Conservation (phyloP, 2,797 vertebrate genomes). For the Oreonectes daqikongensis region DNA sequence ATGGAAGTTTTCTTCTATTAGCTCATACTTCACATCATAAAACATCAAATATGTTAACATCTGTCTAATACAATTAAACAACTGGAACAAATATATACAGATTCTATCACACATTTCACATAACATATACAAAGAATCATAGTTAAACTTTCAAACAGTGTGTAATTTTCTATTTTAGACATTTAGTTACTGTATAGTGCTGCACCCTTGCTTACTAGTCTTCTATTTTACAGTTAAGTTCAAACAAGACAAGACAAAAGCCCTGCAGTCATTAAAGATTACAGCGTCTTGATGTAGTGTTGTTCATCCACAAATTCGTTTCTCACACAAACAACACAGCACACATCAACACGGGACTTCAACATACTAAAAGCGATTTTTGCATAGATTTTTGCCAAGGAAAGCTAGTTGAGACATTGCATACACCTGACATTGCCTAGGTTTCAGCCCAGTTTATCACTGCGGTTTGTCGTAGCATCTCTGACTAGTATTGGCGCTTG, state of each 20-base stretch:
- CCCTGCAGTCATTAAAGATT: not conserved
- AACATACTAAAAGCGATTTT: not conserved
- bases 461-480: not conserved
- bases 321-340: not conserved
- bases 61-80: not conserved
- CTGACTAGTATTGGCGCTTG: not conserved
- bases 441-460: not conserved
- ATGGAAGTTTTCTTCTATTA: not conserved
- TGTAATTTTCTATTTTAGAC: not conserved
- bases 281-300: not conserved
- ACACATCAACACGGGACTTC: not conserved
- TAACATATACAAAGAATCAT: not conserved
- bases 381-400: not conserved
- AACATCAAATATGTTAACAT: not conserved
- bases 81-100: not conserved
- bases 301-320: not conserved
- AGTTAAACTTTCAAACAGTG: not conserved
- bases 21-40: not conserved
- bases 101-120: not conserved
- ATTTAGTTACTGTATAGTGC: too few species aligned
- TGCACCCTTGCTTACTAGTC: not conserved
- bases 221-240: not conserved
- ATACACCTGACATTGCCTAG: not conserved
- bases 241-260: not conserved
- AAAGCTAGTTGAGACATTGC: not conserved